Percentiles rank a stretch among this genome's conserved stretches.
Conservation (phyloP, 2,113 vertebrate species). For the Burhinus oedicnemus region DNA sequence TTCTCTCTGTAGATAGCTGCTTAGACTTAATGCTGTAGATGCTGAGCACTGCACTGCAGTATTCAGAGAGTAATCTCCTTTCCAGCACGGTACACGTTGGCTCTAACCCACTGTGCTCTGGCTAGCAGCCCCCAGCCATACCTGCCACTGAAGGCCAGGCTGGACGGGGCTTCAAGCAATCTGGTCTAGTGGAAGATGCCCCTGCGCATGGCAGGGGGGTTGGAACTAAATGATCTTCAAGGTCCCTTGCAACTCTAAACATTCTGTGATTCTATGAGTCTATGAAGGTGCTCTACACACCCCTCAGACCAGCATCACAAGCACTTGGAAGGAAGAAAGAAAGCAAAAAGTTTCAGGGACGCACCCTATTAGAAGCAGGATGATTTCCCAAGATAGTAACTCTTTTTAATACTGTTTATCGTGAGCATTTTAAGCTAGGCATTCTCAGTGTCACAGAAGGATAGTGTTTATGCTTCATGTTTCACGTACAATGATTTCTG, state of each 20-base stretch:
- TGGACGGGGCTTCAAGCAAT: not conserved
- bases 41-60: not conserved
- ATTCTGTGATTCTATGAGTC: not conserved
- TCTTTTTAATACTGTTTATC: not conserved
- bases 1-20: not conserved
- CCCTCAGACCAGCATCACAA: not conserved
- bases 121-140: not conserved
- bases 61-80: not conserved
- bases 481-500: not conserved
- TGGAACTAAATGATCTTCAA: not conserved
- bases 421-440: not conserved
- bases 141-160: not conserved
- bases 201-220: not conserved
- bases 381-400: not conserved
- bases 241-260: not conserved
- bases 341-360: not conserved
- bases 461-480: constrained; percentile 33
- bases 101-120: not conserved
- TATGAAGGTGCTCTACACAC: not conserved
- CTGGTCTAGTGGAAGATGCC: not conserved
- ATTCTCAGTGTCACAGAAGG: not conserved
- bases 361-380: not conserved
- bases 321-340: not conserved
- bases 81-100: not conserved
- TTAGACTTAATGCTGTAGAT: not conserved